A percentile compares a stretch with the other conserved stretches of the same genome.
These are phyloP conservation scores for Tubiluchus corallicola DNA, from an alignment of 2,888 invertebrate species.

Conservation along the genomic window DNA sequence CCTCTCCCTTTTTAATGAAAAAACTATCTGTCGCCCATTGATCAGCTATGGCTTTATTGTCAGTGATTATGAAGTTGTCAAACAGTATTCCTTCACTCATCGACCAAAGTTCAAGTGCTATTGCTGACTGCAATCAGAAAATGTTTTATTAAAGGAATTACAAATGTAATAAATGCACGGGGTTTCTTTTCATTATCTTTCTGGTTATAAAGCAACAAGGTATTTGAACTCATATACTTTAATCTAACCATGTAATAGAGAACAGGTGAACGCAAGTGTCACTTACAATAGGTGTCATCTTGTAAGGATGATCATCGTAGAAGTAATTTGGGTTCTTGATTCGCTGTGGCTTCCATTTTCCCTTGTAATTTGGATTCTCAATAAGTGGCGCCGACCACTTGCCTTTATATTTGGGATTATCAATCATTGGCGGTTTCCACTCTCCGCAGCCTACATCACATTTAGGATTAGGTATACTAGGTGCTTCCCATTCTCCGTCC, in stretches of 20 bases:
- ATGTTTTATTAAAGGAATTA: too few species aligned
- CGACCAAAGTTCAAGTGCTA: slow-evolving; percentile 96
- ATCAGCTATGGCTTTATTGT: slow-evolving; percentile 52
- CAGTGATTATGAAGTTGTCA: slow-evolving; percentile 83
- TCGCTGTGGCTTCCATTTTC: slow-evolving; percentile 40
- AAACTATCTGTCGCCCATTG: slow-evolving; percentile 67
- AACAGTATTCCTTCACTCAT: slow-evolving; percentile 87
- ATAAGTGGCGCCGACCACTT: slow-evolving; percentile 62
- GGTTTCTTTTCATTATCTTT: too few species aligned
- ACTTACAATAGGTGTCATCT: slow-evolving; percentile 70
- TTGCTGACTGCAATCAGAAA: slow-evolving; percentile 61
- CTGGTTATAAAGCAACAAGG: too few species aligned
- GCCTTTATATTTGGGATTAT: slow-evolving; percentile 84
- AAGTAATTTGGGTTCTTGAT: slow-evolving; percentile 84
- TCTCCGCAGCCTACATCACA: slow-evolving; percentile 78
- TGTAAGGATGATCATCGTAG: slow-evolving; percentile 71
- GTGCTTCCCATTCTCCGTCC: slow-evolving; percentile 97
- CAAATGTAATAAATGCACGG: too few species aligned
- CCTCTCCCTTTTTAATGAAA: slow-evolving; percentile 46
- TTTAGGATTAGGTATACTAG: slow-evolving; percentile 60
- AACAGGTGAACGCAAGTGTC: too few species aligned
- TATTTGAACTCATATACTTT: too few species aligned
- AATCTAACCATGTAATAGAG: too few species aligned
- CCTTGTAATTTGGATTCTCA: slow-evolving; percentile 36
- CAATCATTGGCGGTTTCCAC: slow-evolving; percentile 64